Base-by-base conservation (phyloP, 2,888 invertebrate species). In the Drosophila subsilvestris region DNA sequence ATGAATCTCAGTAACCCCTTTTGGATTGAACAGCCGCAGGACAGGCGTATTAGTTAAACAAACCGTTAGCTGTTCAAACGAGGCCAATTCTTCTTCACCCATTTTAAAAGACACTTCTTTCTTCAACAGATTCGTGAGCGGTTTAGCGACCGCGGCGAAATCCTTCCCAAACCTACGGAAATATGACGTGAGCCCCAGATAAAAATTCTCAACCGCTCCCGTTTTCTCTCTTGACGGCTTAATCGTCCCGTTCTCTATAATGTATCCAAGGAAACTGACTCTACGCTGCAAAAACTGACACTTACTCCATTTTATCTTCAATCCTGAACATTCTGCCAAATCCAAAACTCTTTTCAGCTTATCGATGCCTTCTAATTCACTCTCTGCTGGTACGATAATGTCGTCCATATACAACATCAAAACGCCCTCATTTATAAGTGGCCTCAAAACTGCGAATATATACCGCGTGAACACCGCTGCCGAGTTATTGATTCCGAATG, bases 1-100 rank as follows among this genome's bases (percentile, higher is more conserved):
- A 43, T 72, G 75, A 0, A 75, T 37, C 47, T 79, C 67, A 1
- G 72, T 72, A 14, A 4, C 4, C 7, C 51, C 58, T 7, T 29
- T 12, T 18, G 61, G 54, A 17, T 66, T 53, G 12, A 47, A 59
- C 12, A 48, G 51, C 44, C 44, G 54, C n/a, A 66, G 14, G 1
- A 54, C 42, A 27, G 61, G 70, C 3, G 10, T 10, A 12, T 29
- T 29, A 3, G 10, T 29, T 29, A 29, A 29, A 4, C 3, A 8
- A 47, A 47, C 22, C 14, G 22, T 22, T 14, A 44, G 5, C 43
- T 18, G 17, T 12, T 14, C 17, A 25, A 17, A 43, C 25, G 44
- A 8, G 14, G 29, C 29, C 10, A 29, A 10, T 29, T 29, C 10
- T 29, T 29, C 29, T 3, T 1, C 10, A 3, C 12, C 29, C 10